phyloP scores from a whole-genome alignment of 1,140 invertebrate species.

The Metaphire vulgaris region DNA sequence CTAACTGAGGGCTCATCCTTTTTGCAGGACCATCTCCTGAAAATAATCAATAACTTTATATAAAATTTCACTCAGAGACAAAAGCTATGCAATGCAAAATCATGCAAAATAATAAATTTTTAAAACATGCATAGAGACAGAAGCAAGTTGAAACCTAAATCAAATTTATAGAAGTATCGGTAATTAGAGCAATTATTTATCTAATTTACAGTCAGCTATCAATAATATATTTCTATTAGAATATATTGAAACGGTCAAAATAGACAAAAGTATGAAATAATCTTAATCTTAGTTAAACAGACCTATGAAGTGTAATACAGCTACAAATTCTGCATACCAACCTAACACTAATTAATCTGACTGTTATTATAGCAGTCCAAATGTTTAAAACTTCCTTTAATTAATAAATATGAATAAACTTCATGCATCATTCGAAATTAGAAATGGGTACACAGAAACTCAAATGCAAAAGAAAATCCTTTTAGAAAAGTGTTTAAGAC shows the following conservation, averaged over 20 bases:
- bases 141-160: too few relatives aligned
- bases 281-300: too few relatives aligned
- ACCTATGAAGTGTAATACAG: too few relatives aligned
- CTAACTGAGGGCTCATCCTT: conserved; percentile 23
- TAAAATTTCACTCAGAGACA: not conserved
- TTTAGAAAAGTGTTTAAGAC: not conserved
- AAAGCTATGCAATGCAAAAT: not conserved
- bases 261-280: too few relatives aligned
- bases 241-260: too few relatives aligned
- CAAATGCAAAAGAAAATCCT: not conserved
- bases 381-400: too few relatives aligned
- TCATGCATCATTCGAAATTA: not conserved
- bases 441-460: not conserved
- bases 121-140: not conserved
- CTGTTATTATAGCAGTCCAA: not conserved
- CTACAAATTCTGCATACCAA: too few relatives aligned
- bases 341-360: not conserved
- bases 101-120: not conserved
- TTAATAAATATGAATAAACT: not conserved
- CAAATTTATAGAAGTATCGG: too few relatives aligned
- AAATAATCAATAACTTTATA: not conserved
- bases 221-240: too few relatives aligned
- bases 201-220: not conserved
- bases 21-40: not conserved
- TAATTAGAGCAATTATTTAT: not conserved